phyloP scores from a whole-genome alignment of 2,888 invertebrate genomes.

The Drosophila pullipes region DNA sequence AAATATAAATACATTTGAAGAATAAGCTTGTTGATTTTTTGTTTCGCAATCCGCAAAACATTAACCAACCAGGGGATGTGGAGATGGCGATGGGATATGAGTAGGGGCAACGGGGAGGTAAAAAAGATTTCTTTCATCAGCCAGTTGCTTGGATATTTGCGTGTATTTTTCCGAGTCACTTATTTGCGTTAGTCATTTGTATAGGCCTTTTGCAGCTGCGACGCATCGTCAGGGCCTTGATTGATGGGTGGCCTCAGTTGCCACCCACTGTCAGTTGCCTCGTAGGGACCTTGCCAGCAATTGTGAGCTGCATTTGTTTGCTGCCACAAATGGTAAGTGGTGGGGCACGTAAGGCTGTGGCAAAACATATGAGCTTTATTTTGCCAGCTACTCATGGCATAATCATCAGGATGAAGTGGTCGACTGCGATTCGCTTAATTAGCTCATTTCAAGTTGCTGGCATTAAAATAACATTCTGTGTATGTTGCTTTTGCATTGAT shows the following conservation, averaged over 20 bases:
- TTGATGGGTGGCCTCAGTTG: slow-evolving; percentile 2
- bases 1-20: not conserved
- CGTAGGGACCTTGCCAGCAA: not conserved
- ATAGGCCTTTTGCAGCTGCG: slow-evolving; percentile 49
- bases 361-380: not conserved
- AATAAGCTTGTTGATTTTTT: not conserved
- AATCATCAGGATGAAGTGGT: not conserved
- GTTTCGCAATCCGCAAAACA: not conserved
- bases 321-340: not conserved
- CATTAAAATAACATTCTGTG: not conserved
- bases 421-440: not conserved
- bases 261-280: not conserved
- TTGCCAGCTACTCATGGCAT: not conserved
- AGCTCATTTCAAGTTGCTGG: not conserved
- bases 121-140: slow-evolving; percentile 5
- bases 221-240: slow-evolving; percentile 31
- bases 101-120: not conserved
- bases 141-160: not conserved
- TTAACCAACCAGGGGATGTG: not conserved
- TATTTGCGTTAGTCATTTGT: slow-evolving; percentile 58
- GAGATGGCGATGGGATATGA: no score
- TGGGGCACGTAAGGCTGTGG: not conserved
- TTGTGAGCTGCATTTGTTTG: slow-evolving; percentile 4
- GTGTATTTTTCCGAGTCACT: slow-evolving; percentile 4
- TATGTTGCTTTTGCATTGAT: not conserved